Evolutionary conservation across 2,113 vertebrate genomes (phyloP).

Genomic region (Lophura nycthemera): DNA sequence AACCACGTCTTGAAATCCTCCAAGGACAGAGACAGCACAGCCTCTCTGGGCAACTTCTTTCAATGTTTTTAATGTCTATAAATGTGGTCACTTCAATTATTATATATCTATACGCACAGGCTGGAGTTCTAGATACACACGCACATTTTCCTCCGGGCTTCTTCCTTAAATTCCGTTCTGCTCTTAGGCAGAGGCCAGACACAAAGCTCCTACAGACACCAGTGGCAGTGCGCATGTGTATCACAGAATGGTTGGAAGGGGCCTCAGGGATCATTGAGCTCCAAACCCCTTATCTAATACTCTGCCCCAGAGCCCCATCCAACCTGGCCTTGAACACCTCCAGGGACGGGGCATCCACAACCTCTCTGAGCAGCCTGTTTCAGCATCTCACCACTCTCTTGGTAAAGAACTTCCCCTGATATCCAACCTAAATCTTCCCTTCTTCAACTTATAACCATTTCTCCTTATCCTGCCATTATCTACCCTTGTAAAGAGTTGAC

Average conservation of each 20-base stretch:
- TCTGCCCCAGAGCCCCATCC: too few relatives aligned
- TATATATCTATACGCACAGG: background rate
- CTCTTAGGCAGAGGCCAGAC: background rate
- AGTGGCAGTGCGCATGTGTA: fast-evolving
- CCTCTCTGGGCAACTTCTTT: background rate
- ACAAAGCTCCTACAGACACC: background rate
- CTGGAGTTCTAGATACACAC: background rate
- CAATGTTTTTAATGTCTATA: background rate
- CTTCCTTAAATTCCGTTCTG: background rate
- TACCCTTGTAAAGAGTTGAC: too few relatives aligned
- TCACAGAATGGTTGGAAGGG: background rate
- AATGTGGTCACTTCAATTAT: background rate
- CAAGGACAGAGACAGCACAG: background rate
- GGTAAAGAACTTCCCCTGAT: too few relatives aligned
- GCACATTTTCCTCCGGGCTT: background rate
- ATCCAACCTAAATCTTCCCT: too few relatives aligned
- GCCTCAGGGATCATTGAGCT: too few relatives aligned
- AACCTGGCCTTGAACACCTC: too few relatives aligned
- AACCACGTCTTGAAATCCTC: background rate
- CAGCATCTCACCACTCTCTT: too few relatives aligned
- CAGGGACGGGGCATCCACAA: too few relatives aligned
- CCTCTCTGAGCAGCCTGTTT: too few relatives aligned
- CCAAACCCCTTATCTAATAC: too few relatives aligned
- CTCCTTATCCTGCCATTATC: too few relatives aligned
- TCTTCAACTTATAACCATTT: too few relatives aligned